Evolutionary conservation across 2,888 invertebrate genomes (phyloP).

Genomic region (Uloborus plumipes): DNA sequence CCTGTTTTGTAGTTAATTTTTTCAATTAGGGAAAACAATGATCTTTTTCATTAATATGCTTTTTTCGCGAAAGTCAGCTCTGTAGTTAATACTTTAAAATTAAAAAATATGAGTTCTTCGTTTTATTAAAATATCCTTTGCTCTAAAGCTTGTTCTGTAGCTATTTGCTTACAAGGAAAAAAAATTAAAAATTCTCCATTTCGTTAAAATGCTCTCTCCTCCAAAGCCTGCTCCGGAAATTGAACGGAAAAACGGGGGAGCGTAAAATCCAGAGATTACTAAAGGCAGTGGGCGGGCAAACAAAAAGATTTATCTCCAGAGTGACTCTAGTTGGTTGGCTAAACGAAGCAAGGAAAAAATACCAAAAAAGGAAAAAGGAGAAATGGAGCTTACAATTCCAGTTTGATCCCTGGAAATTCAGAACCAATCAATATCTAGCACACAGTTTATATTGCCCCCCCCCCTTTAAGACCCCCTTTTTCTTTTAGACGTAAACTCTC

Average conservation of each 20-base stretch:
- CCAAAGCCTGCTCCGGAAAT: not conserved
- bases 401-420: constrained; percentile 64
- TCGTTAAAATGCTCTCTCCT: not conserved
- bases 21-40: no score
- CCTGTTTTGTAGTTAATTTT: no score
- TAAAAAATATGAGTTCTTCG: no score
- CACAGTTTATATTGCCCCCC: constrained; percentile 55
- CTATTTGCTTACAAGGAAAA: no score
- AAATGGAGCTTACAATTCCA: constrained; percentile 63
- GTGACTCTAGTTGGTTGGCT: constrained; percentile 55
- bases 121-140: no score
- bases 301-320: constrained; percentile 58
- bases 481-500: constrained; percentile 53
- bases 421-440: constrained; percentile 63
- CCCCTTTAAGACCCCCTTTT: not conserved
- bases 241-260: constrained; percentile 16
- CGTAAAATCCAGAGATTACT: constrained; percentile 49
- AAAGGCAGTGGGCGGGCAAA: constrained; percentile 25
- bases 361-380: constrained; percentile 9
- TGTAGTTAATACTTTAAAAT: no score
- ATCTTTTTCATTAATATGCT: no score
- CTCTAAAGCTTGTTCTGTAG: no score
- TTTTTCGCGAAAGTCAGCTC: no score
- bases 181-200: no score
- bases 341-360: constrained; percentile 34